Percentiles rank a stretch among this genome's conserved stretches.
Conservation (phyloP, 2,113 vertebrate species). For the Eurystomus gularis region DNA sequence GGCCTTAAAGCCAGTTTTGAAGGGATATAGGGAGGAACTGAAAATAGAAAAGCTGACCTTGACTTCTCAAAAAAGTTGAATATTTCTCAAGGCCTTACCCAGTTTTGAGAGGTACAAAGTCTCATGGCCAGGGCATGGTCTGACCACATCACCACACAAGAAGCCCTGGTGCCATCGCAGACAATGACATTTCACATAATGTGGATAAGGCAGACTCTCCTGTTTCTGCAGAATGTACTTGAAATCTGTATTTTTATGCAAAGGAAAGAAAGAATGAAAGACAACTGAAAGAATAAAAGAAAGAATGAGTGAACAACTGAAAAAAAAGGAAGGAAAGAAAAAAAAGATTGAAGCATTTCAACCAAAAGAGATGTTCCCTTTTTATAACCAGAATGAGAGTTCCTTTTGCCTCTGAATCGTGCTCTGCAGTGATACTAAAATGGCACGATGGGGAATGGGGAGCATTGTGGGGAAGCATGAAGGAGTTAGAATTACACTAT, state of each 20-base stretch:
- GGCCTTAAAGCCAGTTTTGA: conserved; percentile 26
- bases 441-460: background rate
- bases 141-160: background rate
- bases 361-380: background rate
- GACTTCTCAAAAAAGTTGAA: conserved; percentile 27
- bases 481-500: background rate
- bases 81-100: conserved; percentile 2
- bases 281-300: background rate
- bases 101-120: conserved; percentile 21
- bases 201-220: background rate
- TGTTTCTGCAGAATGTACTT: background rate
- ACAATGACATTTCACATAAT: background rate
- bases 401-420: background rate
- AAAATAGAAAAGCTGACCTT: background rate
- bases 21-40: background rate
- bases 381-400: background rate
- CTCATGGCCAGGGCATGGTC: fast-evolving
- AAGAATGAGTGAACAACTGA: background rate
- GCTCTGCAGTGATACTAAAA: background rate
- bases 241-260: background rate
- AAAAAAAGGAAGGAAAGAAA: background rate
- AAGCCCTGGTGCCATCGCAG: background rate
- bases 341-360: background rate
- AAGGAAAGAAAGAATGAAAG: background rate
- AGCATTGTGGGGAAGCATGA: background rate